phyloP scores from a whole-genome alignment of 1,140 invertebrate species.

The Leptonema lineaticorne region DNA sequence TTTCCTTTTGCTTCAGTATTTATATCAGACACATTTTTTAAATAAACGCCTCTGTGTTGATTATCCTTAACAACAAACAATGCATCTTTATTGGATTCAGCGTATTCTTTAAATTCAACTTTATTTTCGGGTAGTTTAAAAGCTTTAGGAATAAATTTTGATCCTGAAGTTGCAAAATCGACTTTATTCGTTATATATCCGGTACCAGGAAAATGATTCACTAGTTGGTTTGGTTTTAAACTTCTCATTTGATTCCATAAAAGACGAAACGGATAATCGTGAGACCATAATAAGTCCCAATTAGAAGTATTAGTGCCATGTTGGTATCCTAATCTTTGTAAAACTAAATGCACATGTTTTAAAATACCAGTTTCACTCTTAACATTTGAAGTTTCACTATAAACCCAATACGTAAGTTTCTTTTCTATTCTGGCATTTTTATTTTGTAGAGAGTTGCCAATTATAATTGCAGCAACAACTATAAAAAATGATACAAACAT shows the following conservation, averaged over 20 bases:
- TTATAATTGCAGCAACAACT: constrained; percentile 25
- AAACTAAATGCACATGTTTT: constrained; percentile 74
- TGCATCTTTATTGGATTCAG: constrained; percentile 65
- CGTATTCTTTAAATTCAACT: constrained; percentile 71
- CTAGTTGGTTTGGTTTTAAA: constrained; percentile 73
- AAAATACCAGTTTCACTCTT: constrained; percentile 64
- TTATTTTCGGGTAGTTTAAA: constrained; percentile 84
- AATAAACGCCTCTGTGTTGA: constrained; percentile 84
- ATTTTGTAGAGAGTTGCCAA: constrained; percentile 16
- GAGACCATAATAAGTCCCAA: constrained; percentile 92
- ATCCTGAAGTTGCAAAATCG: constrained; percentile 76
- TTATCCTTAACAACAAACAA: constrained; percentile 92
- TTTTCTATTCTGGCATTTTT: constrained; percentile 14
- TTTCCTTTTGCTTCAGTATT: constrained; percentile 72
- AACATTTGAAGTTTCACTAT: constrained; percentile 53
- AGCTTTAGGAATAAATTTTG: constrained; percentile 79
- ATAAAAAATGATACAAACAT: not conserved
- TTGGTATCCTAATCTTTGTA: constrained; percentile 72
- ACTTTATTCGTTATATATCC: constrained; percentile 96
- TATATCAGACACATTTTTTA: constrained; percentile 70
- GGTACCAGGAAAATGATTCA: constrained; percentile 95
- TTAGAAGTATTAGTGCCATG: constrained; percentile 60
- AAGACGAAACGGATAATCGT: constrained; percentile 85
- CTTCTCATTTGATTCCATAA: constrained; percentile 59
- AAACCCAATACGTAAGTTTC: constrained; percentile 56